Conservation (phyloP, 2,888 invertebrate genomes). For the Zygogramma bicolorata region DNA sequence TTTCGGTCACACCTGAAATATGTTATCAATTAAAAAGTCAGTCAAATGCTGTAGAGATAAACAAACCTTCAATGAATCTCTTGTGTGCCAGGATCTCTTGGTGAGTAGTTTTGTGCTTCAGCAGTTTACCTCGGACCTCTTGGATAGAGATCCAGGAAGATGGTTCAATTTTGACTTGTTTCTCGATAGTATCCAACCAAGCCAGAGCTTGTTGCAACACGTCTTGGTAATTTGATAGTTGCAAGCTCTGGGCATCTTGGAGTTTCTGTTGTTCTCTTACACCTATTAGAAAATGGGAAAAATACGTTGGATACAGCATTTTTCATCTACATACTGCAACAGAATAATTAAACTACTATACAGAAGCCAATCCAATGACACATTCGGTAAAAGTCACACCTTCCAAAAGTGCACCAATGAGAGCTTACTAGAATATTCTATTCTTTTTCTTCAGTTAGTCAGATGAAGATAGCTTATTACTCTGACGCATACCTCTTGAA, state of each 20-base stretch:
- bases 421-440: no score
- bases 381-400: no score
- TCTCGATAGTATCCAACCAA: slow-evolving; percentile 91
- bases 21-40: neutral
- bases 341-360: no score
- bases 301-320: no score
- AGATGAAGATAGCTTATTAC: no score
- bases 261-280: slow-evolving; percentile 87
- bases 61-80: slow-evolving; percentile 81
- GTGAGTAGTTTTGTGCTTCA: slow-evolving; percentile 86
- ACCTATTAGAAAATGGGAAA: slow-evolving; percentile 46
- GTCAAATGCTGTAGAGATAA: neutral
- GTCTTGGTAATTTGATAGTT: slow-evolving; percentile 89
- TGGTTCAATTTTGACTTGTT: slow-evolving; percentile 79
- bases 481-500: no score
- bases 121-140: slow-evolving; percentile 85
- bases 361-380: no score
- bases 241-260: slow-evolving; percentile 85
- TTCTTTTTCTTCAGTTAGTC: no score
- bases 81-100: slow-evolving; percentile 94
- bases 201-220: slow-evolving; percentile 83
- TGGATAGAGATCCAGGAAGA: slow-evolving; percentile 82
- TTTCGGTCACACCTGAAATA: slow-evolving; percentile 79
- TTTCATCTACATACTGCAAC: no score
- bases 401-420: no score